Evolutionary conservation across 2,797 vertebrate species (phyloP).

Genomic region (Sebastes trivittatus): DNA sequence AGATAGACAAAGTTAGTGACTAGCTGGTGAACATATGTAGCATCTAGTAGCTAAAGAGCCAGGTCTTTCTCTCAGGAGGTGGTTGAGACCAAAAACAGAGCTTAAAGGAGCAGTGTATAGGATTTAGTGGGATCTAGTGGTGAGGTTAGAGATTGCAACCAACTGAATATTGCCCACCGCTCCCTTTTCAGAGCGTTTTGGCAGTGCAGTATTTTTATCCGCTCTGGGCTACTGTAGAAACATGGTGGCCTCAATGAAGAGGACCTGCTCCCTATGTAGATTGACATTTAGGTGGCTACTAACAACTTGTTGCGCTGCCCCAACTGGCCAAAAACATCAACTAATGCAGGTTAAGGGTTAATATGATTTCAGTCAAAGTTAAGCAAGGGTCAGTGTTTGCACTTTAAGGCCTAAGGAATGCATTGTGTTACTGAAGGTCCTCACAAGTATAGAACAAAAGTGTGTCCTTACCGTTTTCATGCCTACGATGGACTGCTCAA

Average conservation of each 20-base stretch:
- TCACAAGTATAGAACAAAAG: neutral
- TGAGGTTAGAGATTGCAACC: no score
- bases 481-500: conserved; percentile 96
- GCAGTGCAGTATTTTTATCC: no score
- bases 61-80: neutral
- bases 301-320: neutral
- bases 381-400: neutral
- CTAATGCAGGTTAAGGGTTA: neutral
- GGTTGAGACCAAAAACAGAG: neutral
- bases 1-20: neutral
- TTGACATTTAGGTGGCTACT: neutral
- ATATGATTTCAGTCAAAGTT: no score
- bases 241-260: no score
- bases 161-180: no score
- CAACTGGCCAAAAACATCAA: neutral
- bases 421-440: neutral
- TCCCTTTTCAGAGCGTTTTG: rapidly evolving
- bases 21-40: neutral
- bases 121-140: no score
- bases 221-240: no score
- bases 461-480: conserved; percentile 90
- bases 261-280: no score
- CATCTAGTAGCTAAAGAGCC: neutral
- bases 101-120: neutral
- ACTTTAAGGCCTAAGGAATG: neutral